Base-by-base conservation (phyloP, 2,888 invertebrate genomes). In the Drosophila aldrichi region DNA sequence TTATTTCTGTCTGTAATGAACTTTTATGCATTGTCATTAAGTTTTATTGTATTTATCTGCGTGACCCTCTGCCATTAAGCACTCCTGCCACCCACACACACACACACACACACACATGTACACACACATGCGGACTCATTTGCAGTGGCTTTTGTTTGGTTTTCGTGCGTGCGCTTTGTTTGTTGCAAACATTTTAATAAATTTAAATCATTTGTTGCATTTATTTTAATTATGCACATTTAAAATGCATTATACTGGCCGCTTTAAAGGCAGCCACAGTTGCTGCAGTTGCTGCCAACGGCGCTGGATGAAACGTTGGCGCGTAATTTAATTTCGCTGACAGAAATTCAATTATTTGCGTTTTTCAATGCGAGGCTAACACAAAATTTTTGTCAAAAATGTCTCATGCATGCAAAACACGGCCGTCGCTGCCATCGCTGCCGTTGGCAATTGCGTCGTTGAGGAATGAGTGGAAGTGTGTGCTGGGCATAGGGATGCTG, bases 191-290 rank as follows among this genome's bases (percentile, higher is more conserved):
- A 79, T 82, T 85, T 86, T 85, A 85, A 87, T 85, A 85, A 87
- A 87, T 85, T 87, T 87, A 87, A 85, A 85, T 85, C 87, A 85
- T 85, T 87, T 85, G 87, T 84, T 87, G 85, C 85, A 86, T 85
- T 85, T 87, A 87, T 87, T 85, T 85, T 82, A 87, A 85, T 87
- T 82, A 83, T 83, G 77, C 74, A 68, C 85, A 81, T 85, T 86
- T 82, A 84, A 85, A 86, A 84, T 84, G 86, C 85, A 84, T 86
- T 85, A 82, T 64, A 67, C 48, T 32, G 58, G 29, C 34, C 61
- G 55, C 70, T 70, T 78, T 70, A 74, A 79, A 56, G 65, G 38
- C 56, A 34, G 43, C 41, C 46, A 29, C 44, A 40, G n/a, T 40
- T 3, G 40, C 34, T 40, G 54, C 40, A 18, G 10, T 20, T 5